These are phyloP conservation scores for Pemphredon lugubris DNA, from an alignment of 2,888 invertebrate genomes.

Conservation along the genomic window DNA sequence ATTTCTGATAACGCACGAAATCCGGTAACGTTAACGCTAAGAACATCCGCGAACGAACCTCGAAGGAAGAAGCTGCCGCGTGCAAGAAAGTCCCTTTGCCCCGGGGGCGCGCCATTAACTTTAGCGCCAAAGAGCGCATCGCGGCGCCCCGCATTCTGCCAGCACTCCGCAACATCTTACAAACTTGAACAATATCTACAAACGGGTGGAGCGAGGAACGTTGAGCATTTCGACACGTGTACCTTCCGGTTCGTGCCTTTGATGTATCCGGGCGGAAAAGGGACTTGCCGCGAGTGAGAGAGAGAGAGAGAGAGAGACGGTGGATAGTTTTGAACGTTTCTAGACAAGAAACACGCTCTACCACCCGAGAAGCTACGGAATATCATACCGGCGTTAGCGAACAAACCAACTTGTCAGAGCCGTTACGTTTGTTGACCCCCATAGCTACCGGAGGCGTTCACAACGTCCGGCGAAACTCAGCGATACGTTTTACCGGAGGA, in stretches of 20 bases:
- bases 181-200: conserved; percentile 39
- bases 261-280: conserved; percentile 19
- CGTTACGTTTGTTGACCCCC: too few species aligned
- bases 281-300: conserved; percentile 3
- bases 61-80: conserved; percentile 29
- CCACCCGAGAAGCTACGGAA: too few species aligned
- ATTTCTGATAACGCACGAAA: conserved; percentile 47
- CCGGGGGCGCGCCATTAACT: conserved; percentile 34
- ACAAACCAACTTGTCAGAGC: too few species aligned
- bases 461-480: too few species aligned
- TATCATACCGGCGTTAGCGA: too few species aligned
- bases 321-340: too few species aligned
- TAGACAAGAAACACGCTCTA: too few species aligned
- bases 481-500: too few species aligned
- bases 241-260: conserved; percentile 25
- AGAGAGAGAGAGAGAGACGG: too few species aligned
- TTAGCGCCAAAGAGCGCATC: conserved; percentile 29
- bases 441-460: too few species aligned
- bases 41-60: conserved; percentile 32
- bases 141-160: too few species aligned
- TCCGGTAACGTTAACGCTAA: conserved; percentile 10
- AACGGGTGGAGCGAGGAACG: too few species aligned
- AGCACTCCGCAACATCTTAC: conserved; percentile 22
- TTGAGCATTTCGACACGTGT: conserved; percentile 34
- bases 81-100: conserved; percentile 38